Evolutionary conservation across 2,113 vertebrate species (phyloP), one percentile per base, ranked within the genome.

Genomic region (Phaethornis superciliosus): DNA sequence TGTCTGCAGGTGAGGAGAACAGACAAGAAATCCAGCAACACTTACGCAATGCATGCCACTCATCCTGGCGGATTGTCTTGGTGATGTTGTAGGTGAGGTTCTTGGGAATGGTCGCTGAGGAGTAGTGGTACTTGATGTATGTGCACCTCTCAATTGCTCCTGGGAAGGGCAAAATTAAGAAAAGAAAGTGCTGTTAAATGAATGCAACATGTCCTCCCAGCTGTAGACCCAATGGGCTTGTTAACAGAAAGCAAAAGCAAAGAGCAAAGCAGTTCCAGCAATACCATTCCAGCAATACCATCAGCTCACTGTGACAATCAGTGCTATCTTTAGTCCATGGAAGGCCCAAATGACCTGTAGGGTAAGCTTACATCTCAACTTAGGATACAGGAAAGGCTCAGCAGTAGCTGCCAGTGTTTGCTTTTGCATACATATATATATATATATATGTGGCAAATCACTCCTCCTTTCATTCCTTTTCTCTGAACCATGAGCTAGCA

Each of bases 31-130:
- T 8, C n/a, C 35, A 81, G 60, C 19, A 69, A 62, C 76, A 99
- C 99, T 99, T 98, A 99, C 99, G 99, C 75, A 99, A 97, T 74
- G 99, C 98, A 3, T 99, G 99, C 99, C 99, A 99, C 95, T 99
- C 99, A 35, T 99, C 99, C 97, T 99, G 99, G 60, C 99, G 98
- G 97, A 99, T 99, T n/a, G 99, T 99, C 98, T 99, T 99, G 59
- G 99, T 99, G 97, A 99, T 99, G 97, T 99, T 99, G 97, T 98
- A 99, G 56, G 99, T 99, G 88, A 99, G 99, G 97, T 99, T 99
- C 98, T 99, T 99, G 96, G 99, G 99, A 97, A 99, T 99, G 35
- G 98, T 98, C 62, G 99, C 98, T 89, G 99, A 99, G 94, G 99
- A 99, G 96, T 99, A 99, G 98, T 99, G 99, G 95, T 99, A 99